A percentile compares a stretch with the other conserved stretches of the same genome.
Conservation (phyloP, 2,113 vertebrate species). For the Atrichornis clamosus region DNA sequence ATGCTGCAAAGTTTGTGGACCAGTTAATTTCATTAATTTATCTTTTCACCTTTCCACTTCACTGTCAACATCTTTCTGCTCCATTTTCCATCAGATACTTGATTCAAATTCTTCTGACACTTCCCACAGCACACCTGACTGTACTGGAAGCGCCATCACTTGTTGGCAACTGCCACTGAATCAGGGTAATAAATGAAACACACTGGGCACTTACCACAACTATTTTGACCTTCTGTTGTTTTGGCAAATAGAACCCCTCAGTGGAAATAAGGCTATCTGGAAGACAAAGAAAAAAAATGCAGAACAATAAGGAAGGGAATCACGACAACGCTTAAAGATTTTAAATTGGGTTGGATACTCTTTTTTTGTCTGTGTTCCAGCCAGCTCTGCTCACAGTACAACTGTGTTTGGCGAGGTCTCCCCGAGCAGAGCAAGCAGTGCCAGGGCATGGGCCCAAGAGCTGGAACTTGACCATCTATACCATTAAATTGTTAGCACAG, state of each 20-base stretch:
- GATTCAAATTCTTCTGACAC: neutral
- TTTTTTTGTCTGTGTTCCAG: neutral
- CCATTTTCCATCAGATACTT: neutral
- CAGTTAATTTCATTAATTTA: neutral
- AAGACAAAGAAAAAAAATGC: neutral
- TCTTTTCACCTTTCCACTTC: neutral
- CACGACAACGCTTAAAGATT: neutral
- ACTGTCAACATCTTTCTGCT: neutral
- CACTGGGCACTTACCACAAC: fast-evolving
- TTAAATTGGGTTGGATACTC: neutral
- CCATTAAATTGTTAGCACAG: constrained; percentile 57
- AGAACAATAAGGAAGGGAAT: neutral
- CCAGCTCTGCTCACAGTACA: constrained; percentile 22
- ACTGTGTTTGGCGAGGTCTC: constrained; percentile 6
- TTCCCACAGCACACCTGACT: neutral
- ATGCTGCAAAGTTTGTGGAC: neutral
- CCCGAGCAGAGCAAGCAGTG: neutral
- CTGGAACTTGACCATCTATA: constrained; percentile 63
- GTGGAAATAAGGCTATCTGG: neutral
- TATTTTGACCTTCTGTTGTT: neutral
- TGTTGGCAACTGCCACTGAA: neutral
- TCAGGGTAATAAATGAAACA: neutral
- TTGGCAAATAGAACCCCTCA: neutral
- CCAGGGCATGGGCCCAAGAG: constrained; percentile 43
- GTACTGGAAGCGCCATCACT: neutral